Evolutionary conservation across 2,888 invertebrate species (phyloP).

Genomic region (Seira musarum): DNA sequence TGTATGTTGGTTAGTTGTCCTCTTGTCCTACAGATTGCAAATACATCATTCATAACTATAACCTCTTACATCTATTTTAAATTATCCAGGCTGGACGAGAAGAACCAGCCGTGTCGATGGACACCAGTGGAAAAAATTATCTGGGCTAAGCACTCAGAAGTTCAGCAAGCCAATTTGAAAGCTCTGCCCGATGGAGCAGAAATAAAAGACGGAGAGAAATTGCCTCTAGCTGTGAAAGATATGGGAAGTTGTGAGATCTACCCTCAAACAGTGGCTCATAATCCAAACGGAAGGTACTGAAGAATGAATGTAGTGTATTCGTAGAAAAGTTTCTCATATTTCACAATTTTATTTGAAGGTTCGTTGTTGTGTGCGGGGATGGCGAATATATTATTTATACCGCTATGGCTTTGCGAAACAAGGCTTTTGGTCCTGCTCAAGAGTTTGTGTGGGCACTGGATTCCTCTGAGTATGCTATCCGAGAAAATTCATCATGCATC

Average conservation of each 20-base stretch:
- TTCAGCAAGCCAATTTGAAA: conserved; percentile 96
- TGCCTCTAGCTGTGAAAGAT: conserved; percentile 96
- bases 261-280: conserved; percentile 98
- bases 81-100: conserved; percentile 85
- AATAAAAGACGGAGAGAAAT: conserved; percentile 90
- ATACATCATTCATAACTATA: too few species aligned
- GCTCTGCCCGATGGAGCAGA: conserved; percentile 82
- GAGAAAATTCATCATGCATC: conserved; percentile 92
- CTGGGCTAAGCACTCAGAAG: conserved; percentile 98
- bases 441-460: conserved; percentile 99
- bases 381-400: conserved; percentile 99
- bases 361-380: conserved; percentile 97
- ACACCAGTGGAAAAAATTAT: conserved; percentile 98
- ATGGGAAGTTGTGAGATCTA: conserved; percentile 99
- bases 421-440: conserved; percentile 97
- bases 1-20: too few species aligned
- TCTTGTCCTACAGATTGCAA: too few species aligned
- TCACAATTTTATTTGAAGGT: conserved; percentile 75
- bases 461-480: conserved; percentile 85
- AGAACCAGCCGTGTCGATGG: conserved; percentile 99
- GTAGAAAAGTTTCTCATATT: too few species aligned
- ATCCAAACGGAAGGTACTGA: conserved; percentile 90
- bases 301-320: too few species aligned
- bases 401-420: conserved; percentile 98
- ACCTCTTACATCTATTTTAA: background rate